phyloP scores from a whole-genome alignment of 2,888 invertebrate species.

The Sarcophaga variegata region DNA sequence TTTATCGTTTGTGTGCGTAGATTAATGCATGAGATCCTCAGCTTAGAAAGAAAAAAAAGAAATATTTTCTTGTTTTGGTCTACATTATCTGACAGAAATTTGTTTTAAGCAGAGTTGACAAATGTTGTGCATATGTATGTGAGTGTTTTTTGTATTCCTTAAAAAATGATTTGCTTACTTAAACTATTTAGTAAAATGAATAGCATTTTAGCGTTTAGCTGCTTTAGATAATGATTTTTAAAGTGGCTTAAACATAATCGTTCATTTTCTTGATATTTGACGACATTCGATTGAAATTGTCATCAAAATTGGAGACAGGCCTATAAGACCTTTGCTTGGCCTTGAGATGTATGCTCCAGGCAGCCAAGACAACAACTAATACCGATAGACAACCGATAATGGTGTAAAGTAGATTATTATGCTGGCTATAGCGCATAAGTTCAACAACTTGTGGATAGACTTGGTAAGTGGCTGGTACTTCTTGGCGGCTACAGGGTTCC shows the following conservation, averaged over 20 bases:
- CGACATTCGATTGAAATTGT: conserved; percentile 77
- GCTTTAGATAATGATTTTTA: background rate
- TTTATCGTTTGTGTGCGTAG: conserved; percentile 7
- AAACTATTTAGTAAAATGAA: conserved; percentile 14
- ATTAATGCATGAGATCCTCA: conserved; percentile 63
- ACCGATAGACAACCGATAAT: conserved; percentile 72
- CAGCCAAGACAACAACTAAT: conserved; percentile 68
- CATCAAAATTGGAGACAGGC: conserved; percentile 80
- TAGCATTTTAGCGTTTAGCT: conserved; percentile 51
- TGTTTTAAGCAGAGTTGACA: background rate
- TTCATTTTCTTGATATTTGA: conserved; percentile 73
- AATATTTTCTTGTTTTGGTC: background rate
- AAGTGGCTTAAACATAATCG: conserved; percentile 71
- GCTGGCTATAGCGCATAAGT: conserved; percentile 72
- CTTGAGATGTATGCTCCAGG: conserved; percentile 74
- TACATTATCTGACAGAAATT: background rate
- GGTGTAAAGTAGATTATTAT: conserved; percentile 71
- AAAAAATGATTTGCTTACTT: conserved; percentile 31
- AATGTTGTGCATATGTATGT: background rate
- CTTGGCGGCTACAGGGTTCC: conserved; percentile 63
- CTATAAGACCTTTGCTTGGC: conserved; percentile 80
- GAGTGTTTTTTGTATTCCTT: background rate
- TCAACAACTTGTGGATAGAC: conserved; percentile 76
- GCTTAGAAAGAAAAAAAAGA: conserved; percentile 44
- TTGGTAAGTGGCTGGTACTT: conserved; percentile 71